Evolutionary conservation across 2,888 invertebrate genomes (phyloP).

Genomic region (Polymixis flavicincta): DNA sequence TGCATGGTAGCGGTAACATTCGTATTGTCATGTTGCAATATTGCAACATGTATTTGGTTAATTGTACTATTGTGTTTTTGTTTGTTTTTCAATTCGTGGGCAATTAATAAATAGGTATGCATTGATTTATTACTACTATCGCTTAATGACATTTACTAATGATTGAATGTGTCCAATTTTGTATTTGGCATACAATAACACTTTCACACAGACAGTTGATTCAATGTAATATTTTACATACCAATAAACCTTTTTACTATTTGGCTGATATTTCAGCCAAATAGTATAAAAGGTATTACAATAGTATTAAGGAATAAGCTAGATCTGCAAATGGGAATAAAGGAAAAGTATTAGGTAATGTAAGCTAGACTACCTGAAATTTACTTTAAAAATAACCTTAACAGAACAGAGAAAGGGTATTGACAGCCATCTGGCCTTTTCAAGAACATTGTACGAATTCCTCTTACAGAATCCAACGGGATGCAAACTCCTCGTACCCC

Average conservation of each 20-base stretch:
- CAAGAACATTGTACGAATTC: neutral
- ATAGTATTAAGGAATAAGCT: neutral
- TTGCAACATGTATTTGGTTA: too few species aligned
- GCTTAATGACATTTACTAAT: neutral
- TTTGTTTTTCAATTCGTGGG: neutral
- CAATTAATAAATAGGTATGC: neutral
- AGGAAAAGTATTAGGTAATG: neutral
- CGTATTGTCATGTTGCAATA: neutral
- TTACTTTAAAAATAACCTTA: neutral
- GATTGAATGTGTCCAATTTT: neutral
- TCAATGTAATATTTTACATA: neutral
- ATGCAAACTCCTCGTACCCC: neutral
- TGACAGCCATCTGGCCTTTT: neutral
- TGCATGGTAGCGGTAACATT: neutral
- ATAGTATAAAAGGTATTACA: neutral
- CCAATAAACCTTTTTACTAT: too few species aligned
- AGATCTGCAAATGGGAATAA: neutral
- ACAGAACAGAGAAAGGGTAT: neutral
- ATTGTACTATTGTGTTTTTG: neutral
- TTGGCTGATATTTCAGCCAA: neutral
- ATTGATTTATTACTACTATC: neutral
- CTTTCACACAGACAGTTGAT: neutral
- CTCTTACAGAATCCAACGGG: neutral
- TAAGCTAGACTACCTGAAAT: neutral
- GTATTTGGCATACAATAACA: conserved; percentile 1